These are phyloP conservation scores for Cyphomyrus discorhynchus DNA, from an alignment of 2,113 vertebrate species.

Conservation along the genomic window DNA sequence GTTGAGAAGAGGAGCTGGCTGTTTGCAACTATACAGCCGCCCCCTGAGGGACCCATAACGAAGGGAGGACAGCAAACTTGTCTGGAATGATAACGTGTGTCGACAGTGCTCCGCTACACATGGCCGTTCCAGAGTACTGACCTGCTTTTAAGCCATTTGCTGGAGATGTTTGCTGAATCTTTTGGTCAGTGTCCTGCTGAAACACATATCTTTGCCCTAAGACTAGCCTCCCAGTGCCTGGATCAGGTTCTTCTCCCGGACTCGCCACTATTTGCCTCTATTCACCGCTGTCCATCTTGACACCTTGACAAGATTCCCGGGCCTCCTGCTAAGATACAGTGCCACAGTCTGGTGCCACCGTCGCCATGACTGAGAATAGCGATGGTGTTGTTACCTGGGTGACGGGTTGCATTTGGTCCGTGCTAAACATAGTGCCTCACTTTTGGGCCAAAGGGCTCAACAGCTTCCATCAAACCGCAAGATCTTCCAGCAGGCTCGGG, in stretches of 20 bases:
- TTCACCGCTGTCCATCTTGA: neutral
- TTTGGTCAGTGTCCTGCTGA: neutral
- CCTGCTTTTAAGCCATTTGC: neutral
- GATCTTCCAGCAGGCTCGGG: neutral
- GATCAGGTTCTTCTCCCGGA: neutral
- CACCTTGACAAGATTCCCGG: neutral
- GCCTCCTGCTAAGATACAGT: neutral
- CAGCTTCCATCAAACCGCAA: neutral
- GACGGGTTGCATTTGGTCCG: neutral
- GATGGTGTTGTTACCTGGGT: neutral
- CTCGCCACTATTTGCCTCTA: neutral
- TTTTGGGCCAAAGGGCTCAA: neutral
- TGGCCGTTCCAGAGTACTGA: neutral
- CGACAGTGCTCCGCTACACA: neutral
- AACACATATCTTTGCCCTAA: neutral
- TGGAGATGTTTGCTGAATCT: neutral
- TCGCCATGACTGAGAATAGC: neutral
- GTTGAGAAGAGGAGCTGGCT: neutral
- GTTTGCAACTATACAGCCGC: neutral
- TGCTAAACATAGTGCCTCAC: neutral
- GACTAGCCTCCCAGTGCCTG: neutral
- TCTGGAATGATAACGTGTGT: neutral
- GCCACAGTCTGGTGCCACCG: neutral
- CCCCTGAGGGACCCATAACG: neutral
- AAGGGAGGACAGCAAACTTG: neutral